Base-by-base conservation (phyloP, 92 coral and sea anemone species). In the Palythoa caribaeorum region DNA sequence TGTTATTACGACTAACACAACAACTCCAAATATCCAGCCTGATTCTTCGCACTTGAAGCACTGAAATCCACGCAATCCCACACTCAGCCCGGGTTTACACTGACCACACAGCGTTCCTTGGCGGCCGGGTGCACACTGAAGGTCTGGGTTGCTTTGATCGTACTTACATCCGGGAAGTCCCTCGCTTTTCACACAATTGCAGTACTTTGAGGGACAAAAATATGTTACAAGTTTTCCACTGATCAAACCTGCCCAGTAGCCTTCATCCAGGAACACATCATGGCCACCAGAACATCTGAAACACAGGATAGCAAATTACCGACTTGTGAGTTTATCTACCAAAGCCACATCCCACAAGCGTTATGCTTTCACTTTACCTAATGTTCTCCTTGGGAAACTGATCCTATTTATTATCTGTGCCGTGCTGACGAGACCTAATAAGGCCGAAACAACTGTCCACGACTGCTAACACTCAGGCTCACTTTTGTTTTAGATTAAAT, bases 191-290 rank as follows among this genome's bases (percentile, higher is more conserved):
- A 57, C 85, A 87, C 99, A 97, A 4, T 71, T 65, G 73, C 99
- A 97, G 88, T 97, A 97, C 51, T 84, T 76, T 69, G 84, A 78
- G 15, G 99, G 99, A 48, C 99, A 97, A 77, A 88, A 90, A 73
- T 95, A 94, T 38, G 96, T 90, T 69, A 96, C 90, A 50, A 97
- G 96, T 60, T 65, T 86, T 21, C 92, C 95, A 38, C 90, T 78
- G 14, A 77, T 52, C 55, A 89, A 90, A 62, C 99, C 99, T 35
- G 92, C 95, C 99, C 99, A 97, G 91, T 90, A 86, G 69, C 98
- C 99, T 83, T 94, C 91, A 38, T 79, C 77, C 53, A 96, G 80
- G 60, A 91, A 96, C 2, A 97, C 94, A 3, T 85, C 89, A 52
- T 88, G 89, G 6, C 92, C 89, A 73, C 88, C 93, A 10, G 71